These are phyloP conservation scores for Lophotriccus pileatus DNA, from an alignment of 2,797 vertebrate species.

Conservation along the genomic window DNA sequence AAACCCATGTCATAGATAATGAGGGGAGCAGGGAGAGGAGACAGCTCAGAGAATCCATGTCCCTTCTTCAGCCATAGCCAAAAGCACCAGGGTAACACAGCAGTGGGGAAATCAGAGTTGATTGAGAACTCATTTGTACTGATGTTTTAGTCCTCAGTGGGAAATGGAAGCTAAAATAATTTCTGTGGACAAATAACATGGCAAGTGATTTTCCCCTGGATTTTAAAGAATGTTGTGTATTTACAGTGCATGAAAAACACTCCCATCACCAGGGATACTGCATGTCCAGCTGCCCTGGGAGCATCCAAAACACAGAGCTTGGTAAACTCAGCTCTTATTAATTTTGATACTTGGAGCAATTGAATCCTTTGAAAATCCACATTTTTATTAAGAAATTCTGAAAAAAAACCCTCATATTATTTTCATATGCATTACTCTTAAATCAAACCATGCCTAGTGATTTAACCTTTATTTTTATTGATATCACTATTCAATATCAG, in stretches of 20 bases:
- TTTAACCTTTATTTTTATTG: background rate
- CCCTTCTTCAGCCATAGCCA: background rate
- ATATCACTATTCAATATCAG: background rate
- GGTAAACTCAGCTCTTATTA: background rate
- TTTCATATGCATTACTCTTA: background rate
- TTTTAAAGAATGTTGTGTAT: background rate
- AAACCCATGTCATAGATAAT: background rate
- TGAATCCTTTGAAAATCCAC: background rate
- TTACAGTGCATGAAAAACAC: background rate
- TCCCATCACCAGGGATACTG: background rate
- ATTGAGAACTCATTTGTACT: background rate
- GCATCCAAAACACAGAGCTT: background rate
- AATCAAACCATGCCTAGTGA: background rate
- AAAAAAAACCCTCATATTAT: fast-evolving
- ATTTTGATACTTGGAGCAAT: background rate
- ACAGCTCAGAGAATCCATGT: background rate
- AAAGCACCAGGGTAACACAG: background rate
- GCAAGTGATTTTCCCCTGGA: background rate
- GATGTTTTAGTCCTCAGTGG: background rate
- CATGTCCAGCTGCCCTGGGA: background rate
- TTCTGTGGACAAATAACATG: background rate
- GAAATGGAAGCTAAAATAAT: background rate
- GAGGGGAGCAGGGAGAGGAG: background rate
- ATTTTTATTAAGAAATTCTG: background rate
- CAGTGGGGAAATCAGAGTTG: background rate